A percentile compares a stretch with the other conserved stretches of the same genome.
phyloP scores from a whole-genome alignment of 2,888 invertebrate genomes.

The Branchellion lobata region DNA sequence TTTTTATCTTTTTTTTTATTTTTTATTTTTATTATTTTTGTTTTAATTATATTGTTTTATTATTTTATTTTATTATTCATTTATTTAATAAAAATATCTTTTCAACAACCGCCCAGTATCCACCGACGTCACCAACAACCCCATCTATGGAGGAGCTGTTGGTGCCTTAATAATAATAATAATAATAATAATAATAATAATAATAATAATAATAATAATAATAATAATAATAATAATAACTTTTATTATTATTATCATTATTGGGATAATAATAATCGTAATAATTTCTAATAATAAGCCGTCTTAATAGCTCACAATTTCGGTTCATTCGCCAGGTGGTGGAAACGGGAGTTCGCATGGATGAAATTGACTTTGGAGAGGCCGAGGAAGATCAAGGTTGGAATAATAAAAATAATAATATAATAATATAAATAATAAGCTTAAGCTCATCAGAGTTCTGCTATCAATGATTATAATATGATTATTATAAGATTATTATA shows the following conservation, averaged over 20 bases:
- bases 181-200: neutral
- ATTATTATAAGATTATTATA: too few species aligned
- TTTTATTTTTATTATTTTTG: neutral
- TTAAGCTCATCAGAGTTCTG: too few species aligned
- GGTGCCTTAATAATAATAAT: neutral
- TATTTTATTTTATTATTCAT: neutral
- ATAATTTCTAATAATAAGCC: neutral
- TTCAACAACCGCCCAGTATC: slow-evolving; percentile 1
- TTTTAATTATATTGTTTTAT: neutral
- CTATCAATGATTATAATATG: too few species aligned
- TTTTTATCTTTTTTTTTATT: neutral
- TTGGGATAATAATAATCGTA: neutral
- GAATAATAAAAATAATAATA: neutral
- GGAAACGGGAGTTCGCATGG: slow-evolving; percentile 8
- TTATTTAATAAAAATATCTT: neutral
- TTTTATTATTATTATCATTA: slow-evolving; percentile 4
- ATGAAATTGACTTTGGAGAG: slow-evolving; percentile 15
- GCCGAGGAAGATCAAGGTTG: slow-evolving; percentile 20
- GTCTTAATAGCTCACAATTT: neutral
- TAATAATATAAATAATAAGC: too few species aligned
- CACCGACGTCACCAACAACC: slow-evolving; percentile 42
- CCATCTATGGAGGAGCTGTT: slow-evolving; percentile 46
- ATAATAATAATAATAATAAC: neutral
- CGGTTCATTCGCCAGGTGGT: too few species aligned
- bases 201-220: neutral